phyloP scores from a whole-genome alignment of 1,140 invertebrate species.

The Parapsyche elsis region DNA sequence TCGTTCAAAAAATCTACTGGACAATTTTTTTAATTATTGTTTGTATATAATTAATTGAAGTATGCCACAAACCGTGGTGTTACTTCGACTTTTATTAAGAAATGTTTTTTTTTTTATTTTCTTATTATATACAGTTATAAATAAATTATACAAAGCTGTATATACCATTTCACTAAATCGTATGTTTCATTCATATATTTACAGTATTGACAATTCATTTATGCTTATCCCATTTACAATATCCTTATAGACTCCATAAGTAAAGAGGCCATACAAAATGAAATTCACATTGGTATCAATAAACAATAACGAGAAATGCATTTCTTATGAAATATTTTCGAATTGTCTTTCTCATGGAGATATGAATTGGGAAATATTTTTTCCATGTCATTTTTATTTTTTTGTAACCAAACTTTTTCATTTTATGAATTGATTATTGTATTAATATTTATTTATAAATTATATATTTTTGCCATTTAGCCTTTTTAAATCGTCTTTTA shows the following conservation, averaged over 20 bases:
- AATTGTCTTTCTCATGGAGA: not conserved
- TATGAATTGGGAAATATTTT: not conserved
- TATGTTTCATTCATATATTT: constrained; percentile 28
- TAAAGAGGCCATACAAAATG: not conserved
- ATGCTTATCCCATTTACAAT: not conserved
- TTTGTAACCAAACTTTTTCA: not conserved
- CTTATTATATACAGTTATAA: not conserved
- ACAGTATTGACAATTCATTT: constrained; percentile 1
- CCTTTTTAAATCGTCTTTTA: no score
- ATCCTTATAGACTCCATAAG: not conserved
- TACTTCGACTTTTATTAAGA: not conserved
- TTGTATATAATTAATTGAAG: not conserved
- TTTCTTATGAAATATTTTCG: no score
- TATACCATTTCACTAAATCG: not conserved
- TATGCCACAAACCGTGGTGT: not conserved
- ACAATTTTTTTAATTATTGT: not conserved
- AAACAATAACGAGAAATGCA: no score
- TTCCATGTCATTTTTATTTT: not conserved
- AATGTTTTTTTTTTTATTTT: constrained; percentile 10
- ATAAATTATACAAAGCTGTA: constrained; percentile 15
- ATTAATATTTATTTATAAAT: no score
- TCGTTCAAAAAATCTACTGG: not conserved
- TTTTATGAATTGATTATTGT: no score
- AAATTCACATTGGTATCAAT: no score
- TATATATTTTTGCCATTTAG: no score